Evolutionary conservation across 2,113 vertebrate genomes (phyloP).

Genomic region (Salvelinus fontinalis): DNA sequence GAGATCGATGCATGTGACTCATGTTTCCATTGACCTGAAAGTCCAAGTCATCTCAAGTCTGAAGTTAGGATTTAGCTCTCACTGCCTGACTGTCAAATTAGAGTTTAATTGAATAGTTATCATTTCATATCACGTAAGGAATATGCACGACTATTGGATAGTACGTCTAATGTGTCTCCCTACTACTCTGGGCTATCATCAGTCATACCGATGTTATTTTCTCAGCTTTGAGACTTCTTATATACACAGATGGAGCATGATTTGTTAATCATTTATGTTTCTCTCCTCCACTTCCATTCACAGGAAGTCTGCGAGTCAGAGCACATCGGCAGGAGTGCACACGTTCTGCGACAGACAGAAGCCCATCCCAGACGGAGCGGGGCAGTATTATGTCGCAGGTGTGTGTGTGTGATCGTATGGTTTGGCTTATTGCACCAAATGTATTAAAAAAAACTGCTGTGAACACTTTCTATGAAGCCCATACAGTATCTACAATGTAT

Average conservation of each 20-base stretch:
- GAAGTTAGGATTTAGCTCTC: no score
- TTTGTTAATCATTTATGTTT: neutral
- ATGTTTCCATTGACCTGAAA: no score
- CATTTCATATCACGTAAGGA: neutral
- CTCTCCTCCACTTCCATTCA: constrained; percentile 43
- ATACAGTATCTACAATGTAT: no score
- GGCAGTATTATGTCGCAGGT: constrained; percentile 99
- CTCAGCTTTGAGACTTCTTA: no score
- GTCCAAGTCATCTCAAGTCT: no score
- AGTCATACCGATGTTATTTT: neutral
- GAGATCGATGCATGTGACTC: no score
- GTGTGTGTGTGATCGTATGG: constrained; percentile 6
- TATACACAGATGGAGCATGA: constrained; percentile 77
- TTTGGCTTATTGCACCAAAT: neutral
- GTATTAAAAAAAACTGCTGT: no score
- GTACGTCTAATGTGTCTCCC: neutral
- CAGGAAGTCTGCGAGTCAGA: constrained; percentile 90
- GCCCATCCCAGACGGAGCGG: constrained; percentile 91
- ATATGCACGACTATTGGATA: neutral
- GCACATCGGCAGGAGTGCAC: constrained; percentile 85
- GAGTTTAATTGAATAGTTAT: neutral
- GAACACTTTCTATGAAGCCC: no score
- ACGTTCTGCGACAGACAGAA: constrained; percentile 93
- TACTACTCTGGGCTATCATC: neutral
- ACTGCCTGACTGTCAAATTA: no score